Conservation (phyloP, 2,113 vertebrate genomes). For the Syngnathoides biaculeatus region DNA sequence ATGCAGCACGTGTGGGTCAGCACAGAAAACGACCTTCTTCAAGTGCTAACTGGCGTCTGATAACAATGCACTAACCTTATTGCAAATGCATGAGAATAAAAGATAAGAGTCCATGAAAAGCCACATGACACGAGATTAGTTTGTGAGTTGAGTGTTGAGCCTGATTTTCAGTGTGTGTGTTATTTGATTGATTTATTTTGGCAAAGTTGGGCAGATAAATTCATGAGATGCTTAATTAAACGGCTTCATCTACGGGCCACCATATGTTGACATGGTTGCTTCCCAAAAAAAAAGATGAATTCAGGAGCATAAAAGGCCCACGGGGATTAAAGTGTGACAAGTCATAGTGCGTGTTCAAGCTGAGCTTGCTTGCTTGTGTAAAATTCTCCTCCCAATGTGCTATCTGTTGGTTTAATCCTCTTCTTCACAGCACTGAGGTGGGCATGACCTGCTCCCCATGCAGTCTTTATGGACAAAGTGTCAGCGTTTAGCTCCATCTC, state of each 20-base stretch:
- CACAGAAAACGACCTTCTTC: conserved; percentile 12
- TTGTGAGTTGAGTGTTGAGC: conserved; percentile 1
- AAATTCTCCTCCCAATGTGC: conserved; percentile 35
- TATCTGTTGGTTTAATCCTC: conserved; percentile 62
- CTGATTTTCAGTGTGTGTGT: conserved; percentile 19
- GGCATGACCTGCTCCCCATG: conserved; percentile 35
- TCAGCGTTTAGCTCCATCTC: conserved; percentile 69
- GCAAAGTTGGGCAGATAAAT: conserved; percentile 33
- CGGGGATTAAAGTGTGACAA: conserved; percentile 30
- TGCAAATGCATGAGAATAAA: conserved; percentile 14
- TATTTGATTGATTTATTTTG: conserved; percentile 30
- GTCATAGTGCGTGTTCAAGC: conserved; percentile 44
- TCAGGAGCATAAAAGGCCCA: conserved; percentile 48
- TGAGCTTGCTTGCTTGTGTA: conserved; percentile 16
- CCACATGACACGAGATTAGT: conserved; percentile 11
- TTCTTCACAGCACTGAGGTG: conserved; percentile 66
- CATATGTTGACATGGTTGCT: conserved; percentile 37
- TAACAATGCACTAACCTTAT: conserved; percentile 26
- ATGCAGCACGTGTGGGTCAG: conserved; percentile 30
- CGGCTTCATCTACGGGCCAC: conserved; percentile 13
- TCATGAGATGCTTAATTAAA: conserved; percentile 45
- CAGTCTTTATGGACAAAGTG: conserved; percentile 66
- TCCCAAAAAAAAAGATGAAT: conserved; percentile 28
- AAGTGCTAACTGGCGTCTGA: conserved; percentile 5
- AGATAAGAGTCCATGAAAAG: conserved; percentile 28